Percentiles rank a stretch among this genome's conserved stretches.
Conservation (phyloP, 2,888 invertebrate genomes). For the Lobophora halterata region DNA sequence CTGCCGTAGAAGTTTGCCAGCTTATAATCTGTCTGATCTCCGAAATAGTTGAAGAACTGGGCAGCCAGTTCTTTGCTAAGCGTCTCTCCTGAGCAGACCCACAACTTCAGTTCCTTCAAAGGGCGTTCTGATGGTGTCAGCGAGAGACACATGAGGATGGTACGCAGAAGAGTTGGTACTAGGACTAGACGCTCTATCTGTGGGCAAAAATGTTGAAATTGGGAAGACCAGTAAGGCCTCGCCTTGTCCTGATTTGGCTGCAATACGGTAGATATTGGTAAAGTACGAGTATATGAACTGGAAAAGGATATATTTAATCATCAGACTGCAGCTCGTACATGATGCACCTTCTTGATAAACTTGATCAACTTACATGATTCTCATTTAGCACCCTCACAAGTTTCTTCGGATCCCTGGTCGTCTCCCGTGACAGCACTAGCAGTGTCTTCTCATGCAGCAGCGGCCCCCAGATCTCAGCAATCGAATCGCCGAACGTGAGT, state of each 20-base stretch:
- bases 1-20: slow-evolving; percentile 95
- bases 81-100: slow-evolving; percentile 94
- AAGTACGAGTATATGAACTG: too few relatives aligned
- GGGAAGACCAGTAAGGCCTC: too few relatives aligned
- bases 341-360: too few relatives aligned
- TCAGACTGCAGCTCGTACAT: too few relatives aligned
- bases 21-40: slow-evolving; percentile 80
- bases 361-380: slow-evolving; percentile 87
- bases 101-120: slow-evolving; percentile 84
- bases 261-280: too few relatives aligned
- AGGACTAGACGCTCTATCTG: slow-evolving; percentile 90
- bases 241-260: too few relatives aligned
- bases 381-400: slow-evolving; percentile 85
- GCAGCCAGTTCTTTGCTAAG: slow-evolving; percentile 85
- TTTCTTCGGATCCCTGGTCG: slow-evolving; percentile 89
- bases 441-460: slow-evolving; percentile 86
- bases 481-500: slow-evolving; percentile 94
- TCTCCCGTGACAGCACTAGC: slow-evolving; percentile 86
- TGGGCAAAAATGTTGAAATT: too few relatives aligned
- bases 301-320: too few relatives aligned
- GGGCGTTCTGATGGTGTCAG: slow-evolving; percentile 79
- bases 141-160: slow-evolving; percentile 87
- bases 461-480: slow-evolving; percentile 93
- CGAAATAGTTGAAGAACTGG: slow-evolving; percentile 88
- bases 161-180: slow-evolving; percentile 90